Percentiles rank a stretch among this genome's conserved stretches.
Evolutionary conservation across 92 coral and sea anemone species (phyloP).

Genomic region (Actinostola sp.): DNA sequence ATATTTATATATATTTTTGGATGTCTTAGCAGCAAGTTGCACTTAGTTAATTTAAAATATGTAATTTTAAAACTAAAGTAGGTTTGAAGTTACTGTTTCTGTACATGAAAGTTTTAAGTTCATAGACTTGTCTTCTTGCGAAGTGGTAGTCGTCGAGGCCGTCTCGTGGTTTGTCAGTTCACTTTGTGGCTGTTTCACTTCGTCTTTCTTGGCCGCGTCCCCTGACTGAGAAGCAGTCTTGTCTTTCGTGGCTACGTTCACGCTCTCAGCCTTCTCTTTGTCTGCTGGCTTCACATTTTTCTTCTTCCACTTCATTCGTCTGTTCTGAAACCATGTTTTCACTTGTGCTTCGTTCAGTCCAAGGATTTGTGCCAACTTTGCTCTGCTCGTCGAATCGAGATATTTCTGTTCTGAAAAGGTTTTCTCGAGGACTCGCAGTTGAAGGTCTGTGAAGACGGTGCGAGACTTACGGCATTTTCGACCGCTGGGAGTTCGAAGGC

Average conservation of each 20-base stretch:
- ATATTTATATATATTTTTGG: background rate
- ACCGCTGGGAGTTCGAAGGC: conserved; percentile 95
- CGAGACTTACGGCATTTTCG: conserved; percentile 97
- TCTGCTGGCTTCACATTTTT: conserved; percentile 66
- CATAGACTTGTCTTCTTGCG: background rate
- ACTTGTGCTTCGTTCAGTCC: conserved; percentile 97
- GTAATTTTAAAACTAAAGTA: background rate
- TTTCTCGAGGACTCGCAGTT: conserved; percentile 92
- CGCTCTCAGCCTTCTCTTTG: conserved; percentile 45
- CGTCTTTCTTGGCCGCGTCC: conserved; percentile 7
- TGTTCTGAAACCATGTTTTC: conserved; percentile 98
- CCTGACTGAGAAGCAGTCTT: conserved; percentile 13
- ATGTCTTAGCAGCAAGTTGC: background rate
- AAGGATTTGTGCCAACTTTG: conserved; percentile 92
- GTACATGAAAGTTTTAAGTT: background rate
- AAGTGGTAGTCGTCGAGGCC: conserved; percentile 1
- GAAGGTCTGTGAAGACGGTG: conserved; percentile 97
- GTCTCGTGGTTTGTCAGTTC: conserved; percentile 1
- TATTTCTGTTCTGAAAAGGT: conserved; percentile 95
- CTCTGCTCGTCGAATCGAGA: conserved; percentile 95
- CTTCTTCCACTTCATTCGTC: conserved; percentile 99
- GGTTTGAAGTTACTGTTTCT: background rate
- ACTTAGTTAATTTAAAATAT: background rate
- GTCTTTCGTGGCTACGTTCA: conserved; percentile 35
- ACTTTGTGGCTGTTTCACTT: conserved; percentile 9